A percentile compares a stretch with the other conserved stretches of the same genome.
These are phyloP conservation scores for Dendrolimus punctatus DNA, from an alignment of 1,140 invertebrate genomes.

Conservation along the genomic window DNA sequence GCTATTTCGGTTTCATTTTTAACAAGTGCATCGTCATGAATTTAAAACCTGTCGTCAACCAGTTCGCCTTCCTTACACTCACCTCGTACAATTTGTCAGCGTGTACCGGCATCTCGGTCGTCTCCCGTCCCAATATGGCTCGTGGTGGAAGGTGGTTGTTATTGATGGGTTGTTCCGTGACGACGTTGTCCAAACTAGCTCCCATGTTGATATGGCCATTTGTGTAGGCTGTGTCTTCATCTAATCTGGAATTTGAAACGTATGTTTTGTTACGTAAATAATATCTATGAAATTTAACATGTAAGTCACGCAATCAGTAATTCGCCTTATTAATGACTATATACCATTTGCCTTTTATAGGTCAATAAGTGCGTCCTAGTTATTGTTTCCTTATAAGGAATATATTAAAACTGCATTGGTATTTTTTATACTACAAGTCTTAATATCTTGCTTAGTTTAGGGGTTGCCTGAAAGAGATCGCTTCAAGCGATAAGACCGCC, in stretches of 20 bases:
- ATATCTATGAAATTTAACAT: too few species aligned
- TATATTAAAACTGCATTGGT: too few species aligned
- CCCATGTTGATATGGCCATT: constrained; percentile 57
- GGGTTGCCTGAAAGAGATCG: too few species aligned
- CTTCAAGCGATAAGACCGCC: too few species aligned
- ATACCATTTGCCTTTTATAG: too few species aligned
- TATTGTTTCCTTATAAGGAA: too few species aligned
- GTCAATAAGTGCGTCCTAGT: too few species aligned
- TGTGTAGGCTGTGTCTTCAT: constrained; percentile 36
- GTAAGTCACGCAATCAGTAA: too few species aligned
- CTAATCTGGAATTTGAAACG: constrained; percentile 35
- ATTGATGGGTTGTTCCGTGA: constrained; percentile 54
- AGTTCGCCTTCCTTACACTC: neutral
- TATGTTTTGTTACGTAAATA: too few species aligned
- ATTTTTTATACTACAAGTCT: too few species aligned
- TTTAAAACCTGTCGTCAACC: neutral
- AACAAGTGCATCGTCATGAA: neutral
- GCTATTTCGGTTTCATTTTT: neutral
- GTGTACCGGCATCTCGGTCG: constrained; percentile 58
- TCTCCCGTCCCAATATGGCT: constrained; percentile 33
- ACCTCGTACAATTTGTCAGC: constrained; percentile 66
- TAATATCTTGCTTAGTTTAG: too few species aligned
- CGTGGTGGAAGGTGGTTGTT: constrained; percentile 53
- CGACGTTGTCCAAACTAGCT: constrained; percentile 53
- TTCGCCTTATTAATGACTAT: too few species aligned